phyloP scores from a whole-genome alignment of 2,113 vertebrate genomes.

The Fregata magnificens region DNA sequence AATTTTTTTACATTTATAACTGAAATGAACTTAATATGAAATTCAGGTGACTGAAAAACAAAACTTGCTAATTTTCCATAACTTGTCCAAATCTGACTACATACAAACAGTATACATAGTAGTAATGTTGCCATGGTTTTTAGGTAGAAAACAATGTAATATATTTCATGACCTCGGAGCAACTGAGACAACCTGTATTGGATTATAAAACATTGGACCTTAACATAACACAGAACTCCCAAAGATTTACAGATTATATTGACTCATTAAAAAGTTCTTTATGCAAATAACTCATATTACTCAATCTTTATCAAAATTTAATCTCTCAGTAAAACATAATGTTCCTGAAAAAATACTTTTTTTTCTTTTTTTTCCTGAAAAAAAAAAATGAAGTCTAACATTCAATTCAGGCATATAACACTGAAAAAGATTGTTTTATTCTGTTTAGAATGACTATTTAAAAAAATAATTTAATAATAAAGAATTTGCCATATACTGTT shows the following conservation, averaged over 20 bases:
- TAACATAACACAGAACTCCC: background rate
- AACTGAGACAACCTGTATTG: background rate
- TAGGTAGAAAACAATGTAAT: background rate
- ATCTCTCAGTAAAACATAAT: background rate
- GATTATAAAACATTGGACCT: background rate
- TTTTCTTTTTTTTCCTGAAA: background rate
- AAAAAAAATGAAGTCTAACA: background rate
- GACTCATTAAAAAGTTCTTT: background rate
- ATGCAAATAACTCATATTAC: background rate
- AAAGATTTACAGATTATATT: background rate
- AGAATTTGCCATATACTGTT: background rate
- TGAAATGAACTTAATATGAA: background rate
- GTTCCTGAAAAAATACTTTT: background rate
- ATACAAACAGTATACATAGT: background rate
- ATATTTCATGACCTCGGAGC: background rate
- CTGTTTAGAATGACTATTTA: background rate
- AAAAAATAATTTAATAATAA: background rate
- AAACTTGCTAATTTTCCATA: background rate
- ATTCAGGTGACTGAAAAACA: background rate
- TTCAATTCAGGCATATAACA: background rate
- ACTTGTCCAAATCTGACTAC: background rate
- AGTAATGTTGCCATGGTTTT: background rate
- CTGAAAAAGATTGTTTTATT: background rate
- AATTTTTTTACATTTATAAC: background rate
- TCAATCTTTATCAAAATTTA: background rate